phyloP scores from a whole-genome alignment of 2,797 vertebrate genomes.

The Malacoraja senta region DNA sequence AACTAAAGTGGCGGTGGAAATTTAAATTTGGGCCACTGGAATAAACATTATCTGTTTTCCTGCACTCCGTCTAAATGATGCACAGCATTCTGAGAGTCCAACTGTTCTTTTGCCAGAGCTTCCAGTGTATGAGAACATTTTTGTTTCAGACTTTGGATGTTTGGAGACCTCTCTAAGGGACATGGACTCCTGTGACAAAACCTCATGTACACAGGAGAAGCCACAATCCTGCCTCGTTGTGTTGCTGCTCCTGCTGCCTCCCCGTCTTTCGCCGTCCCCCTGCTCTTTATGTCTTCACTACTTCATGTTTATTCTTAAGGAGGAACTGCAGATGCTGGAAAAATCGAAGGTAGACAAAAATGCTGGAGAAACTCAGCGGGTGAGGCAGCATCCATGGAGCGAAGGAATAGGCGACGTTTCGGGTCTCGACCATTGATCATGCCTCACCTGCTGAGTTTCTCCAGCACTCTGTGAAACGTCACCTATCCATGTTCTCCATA shows the following conservation, averaged over 20 bases:
- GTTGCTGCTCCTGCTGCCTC: too few species aligned
- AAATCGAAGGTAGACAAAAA: too few species aligned
- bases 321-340: too few species aligned
- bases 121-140: slow-evolving; percentile 6
- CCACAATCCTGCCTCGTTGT: neutral
- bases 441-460: too few species aligned
- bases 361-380: too few species aligned
- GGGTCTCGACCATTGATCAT: too few species aligned
- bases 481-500: too few species aligned
- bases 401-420: too few species aligned
- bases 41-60: neutral
- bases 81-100: neutral
- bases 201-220: neutral
- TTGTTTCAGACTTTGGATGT: neutral
- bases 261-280: neutral
- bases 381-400: too few species aligned
- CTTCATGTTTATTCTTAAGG: neutral
- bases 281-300: neutral
- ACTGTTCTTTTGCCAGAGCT: neutral
- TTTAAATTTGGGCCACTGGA: neutral
- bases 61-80: neutral
- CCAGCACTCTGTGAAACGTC: too few species aligned
- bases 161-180: neutral
- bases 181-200: neutral
- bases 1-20: neutral